Base-by-base conservation (phyloP, 2,113 vertebrate species). In the Empidonax traillii region DNA sequence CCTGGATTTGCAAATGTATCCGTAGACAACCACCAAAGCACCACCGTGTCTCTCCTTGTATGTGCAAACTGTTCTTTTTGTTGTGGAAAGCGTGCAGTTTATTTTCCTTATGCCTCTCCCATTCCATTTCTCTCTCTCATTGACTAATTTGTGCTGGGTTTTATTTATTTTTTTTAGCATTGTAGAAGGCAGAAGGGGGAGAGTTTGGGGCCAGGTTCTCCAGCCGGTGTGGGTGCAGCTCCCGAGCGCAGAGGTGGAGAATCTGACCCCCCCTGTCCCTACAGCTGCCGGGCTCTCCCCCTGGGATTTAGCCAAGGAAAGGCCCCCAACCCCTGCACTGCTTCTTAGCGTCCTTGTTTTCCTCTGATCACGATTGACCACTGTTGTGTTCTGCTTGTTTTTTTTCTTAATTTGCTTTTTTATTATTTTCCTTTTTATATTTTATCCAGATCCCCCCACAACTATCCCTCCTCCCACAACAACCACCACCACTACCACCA, bases 361-460 rank as follows among this genome's bases (percentile, higher is more conserved):
- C 86, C 96, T 96, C 96, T 97, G 97, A 96, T 97, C 97, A 88
- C 97, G 16, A 96, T 98, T 98, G 97, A 84, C 94, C 97, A 79
- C 97, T 97, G 97, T 98, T 98, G 97, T 98, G 97, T 97, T 98
- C 97, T 98, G 97, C 98, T 97, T 97, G 97, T 0, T 73, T 96
- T 96, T 97, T 96, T 98, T 94, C 97, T 97, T 97, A 96, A 97
- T 98, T 98, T 97, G 96, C 96, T 91, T 96, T 94, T 96, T 97
- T 97, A 67, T 98, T 98, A 98, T 98, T 98, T 97, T 97, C 97
- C 97, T 97, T 98, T 98, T 98, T 98, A 97, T 98, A 94, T 98
- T 98, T 97, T 98, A 98, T 98, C 98, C 98, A 98, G 98, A 98
- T 98, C 98, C 97, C 98, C 98, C 97, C 98, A 98, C 98, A 98